phyloP scores from a whole-genome alignment of 1,140 invertebrate species.

The Lithobius niger region DNA sequence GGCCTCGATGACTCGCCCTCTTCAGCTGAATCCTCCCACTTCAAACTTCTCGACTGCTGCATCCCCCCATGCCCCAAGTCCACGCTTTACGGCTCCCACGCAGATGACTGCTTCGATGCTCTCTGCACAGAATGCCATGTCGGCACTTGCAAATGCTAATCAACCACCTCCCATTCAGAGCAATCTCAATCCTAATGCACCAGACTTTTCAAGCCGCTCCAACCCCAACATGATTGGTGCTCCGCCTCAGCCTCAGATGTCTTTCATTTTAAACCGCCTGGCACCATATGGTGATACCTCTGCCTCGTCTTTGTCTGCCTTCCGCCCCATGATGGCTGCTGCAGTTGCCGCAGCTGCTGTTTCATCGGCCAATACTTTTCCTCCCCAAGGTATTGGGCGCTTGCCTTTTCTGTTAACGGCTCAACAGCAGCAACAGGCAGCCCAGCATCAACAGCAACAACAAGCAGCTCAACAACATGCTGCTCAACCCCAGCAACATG shows the following conservation, averaged over 20 bases:
- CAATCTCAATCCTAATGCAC: slow-evolving; percentile 71
- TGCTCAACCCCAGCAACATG: neutral
- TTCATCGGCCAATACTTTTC: slow-evolving; percentile 12
- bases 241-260: slow-evolving; percentile 6
- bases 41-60: slow-evolving; percentile 7
- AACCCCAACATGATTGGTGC: neutral
- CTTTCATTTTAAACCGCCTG: slow-evolving; percentile 7
- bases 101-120: slow-evolving; percentile 16
- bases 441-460: slow-evolving; percentile 15
- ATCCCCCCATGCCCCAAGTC: slow-evolving; percentile 7
- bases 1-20: slow-evolving; percentile 18
- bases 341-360: neutral
- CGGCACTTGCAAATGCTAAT: slow-evolving; percentile 25
- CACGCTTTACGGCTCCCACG: slow-evolving; percentile 4
- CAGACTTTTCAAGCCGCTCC: slow-evolving; percentile 51
- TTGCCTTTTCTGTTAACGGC: slow-evolving; percentile 18
- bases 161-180: slow-evolving; percentile 39
- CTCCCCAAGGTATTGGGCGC: slow-evolving; percentile 7
- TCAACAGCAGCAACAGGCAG: slow-evolving; percentile 19
- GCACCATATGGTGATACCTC: slow-evolving; percentile 9
- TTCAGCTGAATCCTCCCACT: slow-evolving; percentile 46
- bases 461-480: slow-evolving; percentile 4
- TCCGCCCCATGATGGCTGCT: slow-evolving; percentile 4
- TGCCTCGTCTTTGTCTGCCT: slow-evolving; percentile 7
- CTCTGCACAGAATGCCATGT: slow-evolving; percentile 14